Evolutionary conservation across 1,140 invertebrate species (phyloP), one percentile per base, ranked within the genome.

Genomic region (Drosophila albomicans): DNA sequence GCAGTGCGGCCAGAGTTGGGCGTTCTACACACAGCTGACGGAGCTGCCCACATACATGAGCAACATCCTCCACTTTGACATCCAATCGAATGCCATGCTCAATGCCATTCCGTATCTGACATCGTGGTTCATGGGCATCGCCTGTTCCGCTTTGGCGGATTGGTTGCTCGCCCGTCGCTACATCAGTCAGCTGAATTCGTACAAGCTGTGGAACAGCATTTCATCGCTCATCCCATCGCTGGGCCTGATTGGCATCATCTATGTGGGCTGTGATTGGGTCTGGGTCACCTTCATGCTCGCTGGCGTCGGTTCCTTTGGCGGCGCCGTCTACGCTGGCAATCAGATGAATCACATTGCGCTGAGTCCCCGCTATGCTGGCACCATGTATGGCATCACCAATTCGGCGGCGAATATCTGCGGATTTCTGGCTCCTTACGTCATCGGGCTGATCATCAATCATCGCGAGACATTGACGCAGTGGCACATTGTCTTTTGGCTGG

Each of bases 11-110:
- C 96, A 98, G 85, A 96, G 97, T 51, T 99, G 98, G 98, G 96
- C 96, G 3, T 98, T 98, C 93, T 99, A 99, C 93, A 99, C 98
- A 13, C 96, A 99, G 84, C 94, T 99, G 4, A 99, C 97, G 0
- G 97, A 98, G 91, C 92, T 99, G 54, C 98, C 98, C 1, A 97
- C 97, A 0, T 99, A 99, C 85, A 98, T 99, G 96, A 96, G 96
- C 76, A 96, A 97, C 93, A 97, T 99, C 68, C 93, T 99, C 46
- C 96, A 98, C 90, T 98, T 97, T 80, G 95, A 98, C 81, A 96
- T 99, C 56, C 94, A 97, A 92, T 93, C 95, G 95, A 96, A 97
- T 87, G 96, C 97, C 0, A 81, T 96, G 49, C 89, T 97, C 35
- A 96, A 96, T 1, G 95, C 97, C 0, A 85, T 98, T 8, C 98